phyloP scores from a whole-genome alignment of 2,797 vertebrate species.

The Chelon labrosus region DNA sequence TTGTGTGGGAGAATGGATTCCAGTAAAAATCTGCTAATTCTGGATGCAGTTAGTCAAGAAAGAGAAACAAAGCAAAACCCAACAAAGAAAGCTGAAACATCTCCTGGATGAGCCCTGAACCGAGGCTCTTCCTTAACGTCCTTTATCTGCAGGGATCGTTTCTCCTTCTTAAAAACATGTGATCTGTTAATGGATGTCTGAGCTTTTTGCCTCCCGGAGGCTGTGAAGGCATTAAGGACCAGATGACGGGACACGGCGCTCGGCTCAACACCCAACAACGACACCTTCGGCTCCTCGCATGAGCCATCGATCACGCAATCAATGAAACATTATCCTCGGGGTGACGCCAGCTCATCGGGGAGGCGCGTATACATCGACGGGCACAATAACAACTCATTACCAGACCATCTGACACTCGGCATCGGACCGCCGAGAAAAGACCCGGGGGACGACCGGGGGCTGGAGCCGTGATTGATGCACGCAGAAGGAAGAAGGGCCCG shows the following conservation, averaged over 20 bases:
- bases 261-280: not conserved
- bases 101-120: too few relatives aligned
- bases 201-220: not conserved
- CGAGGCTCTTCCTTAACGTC: too few relatives aligned
- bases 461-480: constrained; percentile 26
- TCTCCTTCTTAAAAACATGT: too few relatives aligned
- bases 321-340: constrained; percentile 42
- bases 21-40: too few relatives aligned
- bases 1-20: too few relatives aligned
- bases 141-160: too few relatives aligned
- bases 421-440: not conserved
- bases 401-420: constrained; percentile 25
- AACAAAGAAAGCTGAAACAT: too few relatives aligned
- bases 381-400: constrained; percentile 51
- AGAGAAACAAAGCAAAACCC: too few relatives aligned
- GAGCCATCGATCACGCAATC: constrained; percentile 51
- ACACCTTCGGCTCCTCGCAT: not conserved
- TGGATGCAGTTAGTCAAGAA: too few relatives aligned
- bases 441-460: not conserved
- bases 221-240: not conserved
- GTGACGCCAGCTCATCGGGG: constrained; percentile 32
- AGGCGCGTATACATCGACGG: constrained; percentile 24
- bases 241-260: not conserved
- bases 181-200: too few relatives aligned
- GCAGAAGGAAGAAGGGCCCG: not conserved